Conservation (phyloP, 64 coral and sea anemone species). For the Montipora cactus region DNA sequence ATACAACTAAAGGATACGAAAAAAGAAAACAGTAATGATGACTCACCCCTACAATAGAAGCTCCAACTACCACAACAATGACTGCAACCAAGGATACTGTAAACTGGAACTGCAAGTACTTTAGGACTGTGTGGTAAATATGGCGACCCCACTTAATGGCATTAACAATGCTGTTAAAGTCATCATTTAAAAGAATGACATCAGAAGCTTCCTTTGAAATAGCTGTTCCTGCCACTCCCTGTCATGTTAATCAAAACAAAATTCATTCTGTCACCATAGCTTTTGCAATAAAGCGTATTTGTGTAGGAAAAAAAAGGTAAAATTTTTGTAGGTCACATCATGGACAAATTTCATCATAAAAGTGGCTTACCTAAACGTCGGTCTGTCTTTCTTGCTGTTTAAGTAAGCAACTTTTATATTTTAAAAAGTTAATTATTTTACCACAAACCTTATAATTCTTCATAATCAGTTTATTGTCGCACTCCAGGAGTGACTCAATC, state of each 20-base stretch:
- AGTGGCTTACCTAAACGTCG: too few species aligned
- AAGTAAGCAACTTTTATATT: too few species aligned
- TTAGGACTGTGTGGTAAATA: slow-evolving; percentile 92
- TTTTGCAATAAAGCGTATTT: too few species aligned
- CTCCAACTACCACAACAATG: slow-evolving; percentile 90
- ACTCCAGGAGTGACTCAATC: too few species aligned
- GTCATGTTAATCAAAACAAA: neutral
- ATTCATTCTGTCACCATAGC: neutral
- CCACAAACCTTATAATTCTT: too few species aligned
- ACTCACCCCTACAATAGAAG: slow-evolving; percentile 80
- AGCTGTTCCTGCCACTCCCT: slow-evolving; percentile 97
- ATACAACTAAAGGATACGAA: too few species aligned
- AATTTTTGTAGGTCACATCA: too few species aligned
- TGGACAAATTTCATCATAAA: too few species aligned
- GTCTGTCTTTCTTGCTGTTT: too few species aligned
- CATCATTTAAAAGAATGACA: slow-evolving; percentile 91
- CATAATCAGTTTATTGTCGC: too few species aligned
- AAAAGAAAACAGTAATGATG: neutral
- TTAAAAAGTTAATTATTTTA: too few species aligned
- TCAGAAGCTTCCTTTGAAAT: slow-evolving; percentile 91
- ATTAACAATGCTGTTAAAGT: slow-evolving; percentile 95
- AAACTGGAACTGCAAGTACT: slow-evolving; percentile 97
- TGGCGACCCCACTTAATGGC: slow-evolving; percentile 98
- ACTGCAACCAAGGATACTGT: slow-evolving; percentile 92
- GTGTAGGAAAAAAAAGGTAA: too few species aligned